Base-by-base conservation (phyloP, 2,888 invertebrate genomes). In the Dysmachus trigonus region DNA sequence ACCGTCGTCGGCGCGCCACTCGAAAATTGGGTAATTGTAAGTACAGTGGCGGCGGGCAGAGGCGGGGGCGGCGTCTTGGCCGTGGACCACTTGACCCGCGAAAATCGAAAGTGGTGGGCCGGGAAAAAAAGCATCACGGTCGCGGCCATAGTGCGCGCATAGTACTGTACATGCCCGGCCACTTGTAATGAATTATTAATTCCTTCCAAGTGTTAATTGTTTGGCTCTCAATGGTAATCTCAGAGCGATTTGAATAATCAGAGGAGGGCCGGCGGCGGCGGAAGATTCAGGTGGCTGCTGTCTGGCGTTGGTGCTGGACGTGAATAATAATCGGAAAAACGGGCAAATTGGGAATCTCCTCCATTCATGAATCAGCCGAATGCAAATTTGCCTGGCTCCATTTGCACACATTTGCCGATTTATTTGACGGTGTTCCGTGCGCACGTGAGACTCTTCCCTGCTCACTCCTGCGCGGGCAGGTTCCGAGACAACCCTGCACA, bases 111-210 rank as follows among this genome's bases (percentile, higher is more conserved):
- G 84, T 84, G 53, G 13, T 30, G 38, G 30, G 15, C n/a, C 33
- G 81, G 27, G n/a, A 71, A 82, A 71, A 82, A 71, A 82, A 22
- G 18, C 53, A 8, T 33, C 62, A 33, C 35, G 2, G 27, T 38
- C 13, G 72, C 83, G 71, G 53, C 27, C 27, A 83, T 41, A 74
- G 22, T 74, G 85, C 10, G 30, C 38, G 3, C 2, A n/a, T n/a
- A 3, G 38, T 18, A 38, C 7, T 22, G 35, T 27, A 79, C 62
- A 38, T 22, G 82, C 83, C 83, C 86, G 84, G 86, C 85, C 87
- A 84, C 79, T 79, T 47, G 86, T 85, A 87, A 88, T 88, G 88
- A 88, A 88, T 88, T 88, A 88, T 88, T 88, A 88, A 88, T 88
- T 88, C 87, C 87, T 72, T 79, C 86, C 84, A 87, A 86, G 87